Conservation (phyloP, 2,797 vertebrate species). For the Garrulus glandarius region DNA sequence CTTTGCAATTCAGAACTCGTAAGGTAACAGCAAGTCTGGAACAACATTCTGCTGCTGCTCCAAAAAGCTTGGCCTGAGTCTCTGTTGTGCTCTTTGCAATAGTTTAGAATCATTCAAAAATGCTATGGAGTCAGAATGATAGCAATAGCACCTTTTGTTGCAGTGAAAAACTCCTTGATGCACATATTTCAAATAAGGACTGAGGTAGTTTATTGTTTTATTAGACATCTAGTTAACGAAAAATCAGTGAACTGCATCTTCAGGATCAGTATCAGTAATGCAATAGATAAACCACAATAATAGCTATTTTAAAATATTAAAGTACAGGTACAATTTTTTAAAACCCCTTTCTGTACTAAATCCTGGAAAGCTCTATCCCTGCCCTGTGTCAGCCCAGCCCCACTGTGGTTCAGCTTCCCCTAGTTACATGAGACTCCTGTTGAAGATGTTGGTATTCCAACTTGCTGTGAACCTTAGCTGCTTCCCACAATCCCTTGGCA, state of each 20-base stretch:
- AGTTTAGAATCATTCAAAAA: background rate
- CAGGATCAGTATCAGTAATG: background rate
- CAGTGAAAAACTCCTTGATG: background rate
- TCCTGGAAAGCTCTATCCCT: background rate
- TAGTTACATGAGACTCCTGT: background rate
- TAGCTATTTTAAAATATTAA: background rate
- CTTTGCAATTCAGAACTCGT: background rate
- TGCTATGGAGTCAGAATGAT: background rate
- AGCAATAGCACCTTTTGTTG: background rate
- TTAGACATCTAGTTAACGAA: background rate
- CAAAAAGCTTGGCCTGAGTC: background rate
- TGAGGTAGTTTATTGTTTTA: background rate
- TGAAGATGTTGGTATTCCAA: background rate
- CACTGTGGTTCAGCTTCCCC: background rate
- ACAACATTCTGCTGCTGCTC: background rate
- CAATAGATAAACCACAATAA: background rate
- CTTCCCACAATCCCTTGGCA: background rate
- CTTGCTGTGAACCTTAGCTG: background rate
- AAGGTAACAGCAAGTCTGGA: background rate
- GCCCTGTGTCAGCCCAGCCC: accelerated
- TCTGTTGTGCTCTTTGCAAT: background rate
- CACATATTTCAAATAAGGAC: background rate
- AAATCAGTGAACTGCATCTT: background rate
- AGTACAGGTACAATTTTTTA: background rate
- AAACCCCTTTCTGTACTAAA: background rate